These are phyloP conservation scores for Datnioides undecimradiatus DNA, from an alignment of 2,113 vertebrate genomes.

Conservation along the genomic window DNA sequence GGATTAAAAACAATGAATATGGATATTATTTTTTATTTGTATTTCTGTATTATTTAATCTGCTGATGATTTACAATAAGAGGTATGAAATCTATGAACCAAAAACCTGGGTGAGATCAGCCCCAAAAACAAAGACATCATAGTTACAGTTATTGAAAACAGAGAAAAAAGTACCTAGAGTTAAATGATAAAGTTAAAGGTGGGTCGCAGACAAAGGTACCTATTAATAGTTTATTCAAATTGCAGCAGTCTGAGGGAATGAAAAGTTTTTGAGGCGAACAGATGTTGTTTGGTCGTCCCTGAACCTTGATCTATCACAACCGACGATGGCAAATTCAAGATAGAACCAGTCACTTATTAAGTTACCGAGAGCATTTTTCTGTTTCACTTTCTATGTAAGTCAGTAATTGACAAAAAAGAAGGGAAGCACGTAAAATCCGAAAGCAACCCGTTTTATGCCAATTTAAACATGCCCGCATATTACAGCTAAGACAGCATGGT, in stretches of 20 bases:
- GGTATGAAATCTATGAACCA: no score
- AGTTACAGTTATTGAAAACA: no score
- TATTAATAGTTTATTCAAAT: not conserved
- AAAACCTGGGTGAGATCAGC: no score
- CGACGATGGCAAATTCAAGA: conserved; percentile 9
- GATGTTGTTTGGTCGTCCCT: not conserved
- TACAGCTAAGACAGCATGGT: no score
- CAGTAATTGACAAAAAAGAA: not conserved
- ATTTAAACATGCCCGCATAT: not conserved
- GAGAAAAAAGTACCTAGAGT: no score
- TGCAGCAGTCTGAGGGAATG: not conserved
- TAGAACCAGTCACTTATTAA: not conserved
- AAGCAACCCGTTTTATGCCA: not conserved
- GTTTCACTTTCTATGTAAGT: conserved; percentile 15
- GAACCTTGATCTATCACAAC: not conserved
- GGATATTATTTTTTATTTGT: no score
- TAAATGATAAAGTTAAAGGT: no score
- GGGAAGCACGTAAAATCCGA: rapidly evolving
- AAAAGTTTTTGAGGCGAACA: not conserved
- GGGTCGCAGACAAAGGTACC: not conserved
- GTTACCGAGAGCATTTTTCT: not conserved
- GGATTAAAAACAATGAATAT: no score
- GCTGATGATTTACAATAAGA: no score
- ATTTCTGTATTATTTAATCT: no score
- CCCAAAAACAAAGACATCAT: no score